These are phyloP conservation scores for Agrypnus murinus DNA, from an alignment of 2,888 invertebrate genomes.

Conservation along the genomic window DNA sequence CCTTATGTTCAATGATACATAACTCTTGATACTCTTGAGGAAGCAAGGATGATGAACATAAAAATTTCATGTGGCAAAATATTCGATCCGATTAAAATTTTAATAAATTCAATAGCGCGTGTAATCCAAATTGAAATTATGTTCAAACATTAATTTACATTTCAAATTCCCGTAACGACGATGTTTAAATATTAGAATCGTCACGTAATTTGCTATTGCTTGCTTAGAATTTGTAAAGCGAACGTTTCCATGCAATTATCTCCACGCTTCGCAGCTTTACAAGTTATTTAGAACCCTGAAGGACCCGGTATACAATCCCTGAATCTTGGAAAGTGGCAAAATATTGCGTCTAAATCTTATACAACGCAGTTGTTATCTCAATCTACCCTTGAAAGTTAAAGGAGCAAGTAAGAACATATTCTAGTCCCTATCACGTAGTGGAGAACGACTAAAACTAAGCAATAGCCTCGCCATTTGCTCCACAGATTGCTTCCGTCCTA, in stretches of 20 bases:
- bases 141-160: constrained; percentile 2
- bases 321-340: constrained; percentile 26
- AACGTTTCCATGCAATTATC: constrained; percentile 31
- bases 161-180: background rate
- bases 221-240: background rate
- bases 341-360: constrained; percentile 26
- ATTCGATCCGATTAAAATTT: too few species aligned
- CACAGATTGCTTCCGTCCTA: constrained; percentile 52
- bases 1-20: constrained; percentile 2
- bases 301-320: constrained; percentile 23
- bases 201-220: constrained; percentile 2
- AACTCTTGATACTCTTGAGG: too few species aligned
- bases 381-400: constrained; percentile 42
- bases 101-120: too few species aligned
- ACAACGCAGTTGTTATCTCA: constrained; percentile 37
- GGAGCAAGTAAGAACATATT: constrained; percentile 42
- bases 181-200: constrained; percentile 1
- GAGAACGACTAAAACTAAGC: constrained; percentile 46
- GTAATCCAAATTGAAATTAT: background rate
- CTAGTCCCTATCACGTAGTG: constrained; percentile 42
- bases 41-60: too few species aligned
- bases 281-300: constrained; percentile 34
- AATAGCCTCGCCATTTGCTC: constrained; percentile 48
- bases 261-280: constrained; percentile 26
- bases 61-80: too few species aligned